Conservation (phyloP, 2,888 invertebrate genomes). For the Drosophila atroscutellata region DNA sequence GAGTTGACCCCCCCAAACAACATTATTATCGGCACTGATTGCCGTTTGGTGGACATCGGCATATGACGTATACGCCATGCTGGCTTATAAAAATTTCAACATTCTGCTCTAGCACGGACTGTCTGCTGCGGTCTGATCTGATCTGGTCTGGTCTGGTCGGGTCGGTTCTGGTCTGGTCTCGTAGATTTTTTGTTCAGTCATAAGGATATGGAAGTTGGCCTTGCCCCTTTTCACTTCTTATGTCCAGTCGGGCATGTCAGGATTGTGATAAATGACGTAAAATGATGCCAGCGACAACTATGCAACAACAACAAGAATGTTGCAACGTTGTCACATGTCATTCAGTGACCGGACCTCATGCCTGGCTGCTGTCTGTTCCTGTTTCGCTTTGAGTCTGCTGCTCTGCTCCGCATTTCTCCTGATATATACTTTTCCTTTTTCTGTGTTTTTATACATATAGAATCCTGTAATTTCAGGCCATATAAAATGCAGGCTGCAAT, state of each 20-base stretch:
- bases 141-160: neutral
- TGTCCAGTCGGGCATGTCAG: slow-evolving; percentile 70
- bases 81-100: slow-evolving; percentile 62
- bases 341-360: slow-evolving; percentile 40
- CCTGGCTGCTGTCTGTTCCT: slow-evolving; percentile 29
- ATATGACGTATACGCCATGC: slow-evolving; percentile 46
- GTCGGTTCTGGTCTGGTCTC: slow-evolving; percentile 6
- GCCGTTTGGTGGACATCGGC: slow-evolving; percentile 42
- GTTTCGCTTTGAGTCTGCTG: slow-evolving; percentile 10
- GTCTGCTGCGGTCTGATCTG: slow-evolving; percentile 3
- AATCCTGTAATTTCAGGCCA: slow-evolving; percentile 71
- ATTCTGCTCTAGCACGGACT: slow-evolving; percentile 29
- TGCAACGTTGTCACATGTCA: slow-evolving; percentile 64
- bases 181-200: slow-evolving; percentile 12
- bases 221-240: neutral
- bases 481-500: slow-evolving; percentile 79
- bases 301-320: slow-evolving; percentile 40
- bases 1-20: slow-evolving; percentile 32
- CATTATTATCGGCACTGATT: slow-evolving; percentile 63
- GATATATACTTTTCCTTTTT: slow-evolving; percentile 15
- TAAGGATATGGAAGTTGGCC: slow-evolving; percentile 25
- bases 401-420: slow-evolving; percentile 19
- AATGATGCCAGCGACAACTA: slow-evolving; percentile 77
- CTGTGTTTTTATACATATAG: slow-evolving; percentile 18
- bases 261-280: slow-evolving; percentile 80